Evolutionary conservation across 2,113 vertebrate species (phyloP).

Genomic region (Vidua macroura): DNA sequence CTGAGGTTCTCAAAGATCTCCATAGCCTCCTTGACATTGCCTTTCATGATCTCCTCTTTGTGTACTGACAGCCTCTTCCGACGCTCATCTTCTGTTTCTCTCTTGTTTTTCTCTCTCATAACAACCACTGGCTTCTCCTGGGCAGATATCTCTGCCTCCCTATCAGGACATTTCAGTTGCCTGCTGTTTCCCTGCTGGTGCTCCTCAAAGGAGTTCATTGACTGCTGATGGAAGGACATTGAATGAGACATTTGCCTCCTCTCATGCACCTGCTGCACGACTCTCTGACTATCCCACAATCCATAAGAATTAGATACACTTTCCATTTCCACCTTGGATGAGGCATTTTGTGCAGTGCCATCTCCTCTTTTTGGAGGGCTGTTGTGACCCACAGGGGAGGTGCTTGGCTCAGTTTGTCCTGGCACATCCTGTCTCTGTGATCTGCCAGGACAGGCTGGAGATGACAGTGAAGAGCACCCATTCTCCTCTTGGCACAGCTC

Average conservation of each 20-base stretch:
- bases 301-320: not conserved
- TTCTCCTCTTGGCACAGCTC: constrained; percentile 67
- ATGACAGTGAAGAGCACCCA: not conserved
- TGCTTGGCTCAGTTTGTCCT: constrained; percentile 24
- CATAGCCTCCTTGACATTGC: constrained; percentile 78
- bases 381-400: not conserved
- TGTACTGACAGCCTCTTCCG: constrained; percentile 85
- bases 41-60: constrained; percentile 89
- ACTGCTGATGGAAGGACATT: constrained; percentile 8
- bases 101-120: constrained; percentile 76
- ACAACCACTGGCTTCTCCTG: constrained; percentile 58
- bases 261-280: not conserved
- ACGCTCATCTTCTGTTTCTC: constrained; percentile 83
- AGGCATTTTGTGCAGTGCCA: not conserved
- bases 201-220: not conserved
- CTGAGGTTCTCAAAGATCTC: constrained; percentile 84
- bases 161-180: not conserved
- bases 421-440: constrained; percentile 39
- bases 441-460: constrained; percentile 43
- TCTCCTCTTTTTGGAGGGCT: not conserved
- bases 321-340: constrained; percentile 34
- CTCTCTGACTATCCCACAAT: constrained; percentile 10
- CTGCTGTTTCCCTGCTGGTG: not conserved
- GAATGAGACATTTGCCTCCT: not conserved
- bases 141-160: not conserved